These are phyloP conservation scores for Drosophila kanapiae DNA, from an alignment of 1,140 invertebrate species.

Conservation along the genomic window DNA sequence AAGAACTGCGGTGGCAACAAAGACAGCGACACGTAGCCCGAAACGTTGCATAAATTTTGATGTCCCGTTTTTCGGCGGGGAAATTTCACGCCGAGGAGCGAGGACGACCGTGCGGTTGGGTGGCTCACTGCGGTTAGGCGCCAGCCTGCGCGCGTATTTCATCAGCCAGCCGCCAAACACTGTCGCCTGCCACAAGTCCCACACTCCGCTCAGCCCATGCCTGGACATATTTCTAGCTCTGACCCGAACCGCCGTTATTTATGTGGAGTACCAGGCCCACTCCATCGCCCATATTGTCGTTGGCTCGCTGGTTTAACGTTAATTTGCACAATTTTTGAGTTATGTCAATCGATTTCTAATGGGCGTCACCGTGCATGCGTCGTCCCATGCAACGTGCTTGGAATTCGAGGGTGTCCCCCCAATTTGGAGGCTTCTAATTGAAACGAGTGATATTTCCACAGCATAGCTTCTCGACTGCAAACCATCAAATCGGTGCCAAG, in stretches of 20 bases:
- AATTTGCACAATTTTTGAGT: conserved; percentile 25
- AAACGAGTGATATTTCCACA: conserved; percentile 1
- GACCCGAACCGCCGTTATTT: conserved; percentile 19
- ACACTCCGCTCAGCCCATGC: not conserved
- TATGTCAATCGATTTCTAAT: conserved; percentile 25
- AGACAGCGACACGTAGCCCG: conserved; percentile 48
- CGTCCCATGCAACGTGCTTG: not conserved
- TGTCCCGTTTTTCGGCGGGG: conserved; percentile 12
- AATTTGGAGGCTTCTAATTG: conserved; percentile 9
- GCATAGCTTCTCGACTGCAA: not conserved
- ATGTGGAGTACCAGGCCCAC: conserved; percentile 7
- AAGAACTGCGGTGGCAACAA: conserved; percentile 40
- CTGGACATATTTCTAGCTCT: conserved; percentile 14
- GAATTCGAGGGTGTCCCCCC: conserved; percentile 3
- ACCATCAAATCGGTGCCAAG: conserved; percentile 9
- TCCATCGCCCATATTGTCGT: conserved; percentile 16
- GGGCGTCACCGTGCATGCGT: conserved; percentile 5
- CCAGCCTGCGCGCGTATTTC: conserved; percentile 61
- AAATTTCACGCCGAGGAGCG: conserved; percentile 6
- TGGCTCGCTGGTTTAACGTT: conserved; percentile 22
- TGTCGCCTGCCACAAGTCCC: not conserved
- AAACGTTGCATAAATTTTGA: conserved; percentile 64
- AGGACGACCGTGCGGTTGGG: conserved; percentile 5
- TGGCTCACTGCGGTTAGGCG: conserved; percentile 59
- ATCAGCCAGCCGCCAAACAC: conserved; percentile 58